Evolutionary conservation across 2,888 invertebrate species (phyloP).

Genomic region (Isoperla grammatica): DNA sequence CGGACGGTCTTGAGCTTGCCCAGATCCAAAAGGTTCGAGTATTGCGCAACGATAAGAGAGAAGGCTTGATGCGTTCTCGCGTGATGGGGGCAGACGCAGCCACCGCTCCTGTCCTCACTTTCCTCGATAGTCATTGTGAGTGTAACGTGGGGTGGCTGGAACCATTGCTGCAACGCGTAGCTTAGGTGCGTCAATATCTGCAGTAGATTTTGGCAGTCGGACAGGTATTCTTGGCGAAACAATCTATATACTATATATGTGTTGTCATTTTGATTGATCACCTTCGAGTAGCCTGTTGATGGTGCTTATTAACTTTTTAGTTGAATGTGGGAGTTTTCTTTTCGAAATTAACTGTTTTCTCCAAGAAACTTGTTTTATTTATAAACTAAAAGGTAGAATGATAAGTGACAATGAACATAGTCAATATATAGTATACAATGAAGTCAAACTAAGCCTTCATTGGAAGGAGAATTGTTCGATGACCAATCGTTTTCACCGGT

Average conservation of each 20-base stretch:
- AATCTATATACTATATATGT: too few species aligned
- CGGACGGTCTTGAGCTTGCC: constrained; percentile 84
- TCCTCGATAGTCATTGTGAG: constrained; percentile 97
- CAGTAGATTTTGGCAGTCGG: too few species aligned
- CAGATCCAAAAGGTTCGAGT: constrained; percentile 91
- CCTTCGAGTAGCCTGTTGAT: not conserved
- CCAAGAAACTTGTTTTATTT: constrained; percentile 5
- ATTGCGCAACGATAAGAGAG: constrained; percentile 85
- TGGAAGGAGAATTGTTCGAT: too few species aligned
- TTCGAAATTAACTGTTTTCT: constrained; percentile 1
- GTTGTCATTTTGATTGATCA: too few species aligned
- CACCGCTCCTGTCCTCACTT: constrained; percentile 84
- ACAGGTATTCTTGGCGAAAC: too few species aligned
- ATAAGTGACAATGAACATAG: too few species aligned
- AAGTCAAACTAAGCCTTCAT: too few species aligned
- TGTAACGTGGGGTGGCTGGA: constrained; percentile 96
- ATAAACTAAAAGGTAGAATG: too few species aligned
- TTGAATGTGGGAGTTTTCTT: too few species aligned
- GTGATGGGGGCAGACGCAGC: constrained; percentile 92
- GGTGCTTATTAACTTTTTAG: not conserved
- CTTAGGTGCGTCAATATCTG: constrained; percentile 55
- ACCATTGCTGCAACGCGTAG: constrained; percentile 85
- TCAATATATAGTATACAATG: constrained; percentile 1
- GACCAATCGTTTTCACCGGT: too few species aligned
- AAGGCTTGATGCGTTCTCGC: constrained; percentile 88